Conservation (phyloP, 2,888 invertebrate genomes). For the Mystacides longicornis region DNA sequence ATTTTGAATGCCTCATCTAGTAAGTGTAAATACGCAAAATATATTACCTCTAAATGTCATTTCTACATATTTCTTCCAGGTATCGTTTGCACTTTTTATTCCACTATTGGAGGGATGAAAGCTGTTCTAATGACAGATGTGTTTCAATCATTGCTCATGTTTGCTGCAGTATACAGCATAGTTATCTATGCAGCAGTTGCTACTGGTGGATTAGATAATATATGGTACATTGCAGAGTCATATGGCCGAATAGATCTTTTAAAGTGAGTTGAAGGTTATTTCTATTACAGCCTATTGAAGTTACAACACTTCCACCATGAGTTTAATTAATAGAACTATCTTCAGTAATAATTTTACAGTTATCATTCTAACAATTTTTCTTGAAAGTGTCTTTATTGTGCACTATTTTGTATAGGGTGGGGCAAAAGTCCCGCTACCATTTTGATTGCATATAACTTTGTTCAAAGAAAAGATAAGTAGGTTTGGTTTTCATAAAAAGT, state of each 20-base stretch:
- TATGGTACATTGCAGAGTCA: constrained; percentile 63
- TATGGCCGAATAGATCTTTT: constrained; percentile 64
- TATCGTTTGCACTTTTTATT: constrained; percentile 78
- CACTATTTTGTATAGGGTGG: too few relatives aligned
- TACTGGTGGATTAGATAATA: constrained; percentile 60
- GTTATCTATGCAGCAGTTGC: constrained; percentile 65
- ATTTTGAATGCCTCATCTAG: too few relatives aligned
- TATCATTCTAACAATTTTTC: not conserved
- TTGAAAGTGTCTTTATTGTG: not conserved
- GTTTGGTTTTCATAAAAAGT: too few relatives aligned
- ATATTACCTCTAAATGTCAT: too few relatives aligned
- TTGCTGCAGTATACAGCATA: constrained; percentile 70
- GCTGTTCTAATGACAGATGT: constrained; percentile 84
- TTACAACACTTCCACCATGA: not conserved
- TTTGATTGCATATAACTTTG: too few relatives aligned
- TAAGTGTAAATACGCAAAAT: too few relatives aligned
- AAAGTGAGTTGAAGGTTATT: constrained; percentile 42
- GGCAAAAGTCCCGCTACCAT: too few relatives aligned
- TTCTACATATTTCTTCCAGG: constrained; percentile 32
- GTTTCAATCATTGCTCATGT: constrained; percentile 80
- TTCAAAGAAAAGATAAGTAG: too few relatives aligned
- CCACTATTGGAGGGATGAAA: constrained; percentile 85
- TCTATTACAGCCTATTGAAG: not conserved
- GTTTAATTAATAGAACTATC: not conserved
- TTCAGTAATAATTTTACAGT: not conserved